These are phyloP conservation scores for Pasiphila rectangulata DNA, from an alignment of 2,888 invertebrate genomes.

Conservation along the genomic window DNA sequence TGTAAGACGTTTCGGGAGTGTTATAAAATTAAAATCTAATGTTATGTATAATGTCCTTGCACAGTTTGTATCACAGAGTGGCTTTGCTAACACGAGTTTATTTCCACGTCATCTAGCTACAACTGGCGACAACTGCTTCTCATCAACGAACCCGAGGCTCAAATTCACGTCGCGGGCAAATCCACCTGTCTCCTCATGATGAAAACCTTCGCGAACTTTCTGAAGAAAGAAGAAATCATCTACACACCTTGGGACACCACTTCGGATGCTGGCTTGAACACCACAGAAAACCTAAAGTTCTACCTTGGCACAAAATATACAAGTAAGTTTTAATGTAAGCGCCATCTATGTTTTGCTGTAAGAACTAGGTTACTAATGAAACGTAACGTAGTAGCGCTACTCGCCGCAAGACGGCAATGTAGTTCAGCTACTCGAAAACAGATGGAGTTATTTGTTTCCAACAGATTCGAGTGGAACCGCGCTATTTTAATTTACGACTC, in stretches of 20 bases:
- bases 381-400: conserved; percentile 14
- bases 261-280: conserved; percentile 75
- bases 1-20: no score
- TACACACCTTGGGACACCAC: conserved; percentile 83
- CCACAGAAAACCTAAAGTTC: conserved; percentile 82
- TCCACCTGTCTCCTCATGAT: conserved; percentile 88
- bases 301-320: conserved; percentile 85
- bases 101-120: conserved; percentile 81
- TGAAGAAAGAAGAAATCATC: conserved; percentile 69
- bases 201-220: conserved; percentile 84
- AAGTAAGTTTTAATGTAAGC: conserved; percentile 79
- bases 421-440: conserved; percentile 38
- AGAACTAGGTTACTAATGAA: neutral
- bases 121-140: conserved; percentile 86
- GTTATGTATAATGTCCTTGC: conserved; percentile 30
- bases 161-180: conserved; percentile 84
- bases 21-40: no score
- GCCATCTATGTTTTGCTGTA: conserved; percentile 31
- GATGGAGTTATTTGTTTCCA: conserved; percentile 45
- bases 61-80: conserved; percentile 55
- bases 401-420: conserved; percentile 34
- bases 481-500: conserved; percentile 88
- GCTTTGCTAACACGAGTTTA: conserved; percentile 61
- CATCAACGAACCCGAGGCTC: conserved; percentile 86
- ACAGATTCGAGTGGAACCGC: conserved; percentile 87